Conservation (phyloP, 2,797 vertebrate genomes). For the Zenarchopterus dispar region DNA sequence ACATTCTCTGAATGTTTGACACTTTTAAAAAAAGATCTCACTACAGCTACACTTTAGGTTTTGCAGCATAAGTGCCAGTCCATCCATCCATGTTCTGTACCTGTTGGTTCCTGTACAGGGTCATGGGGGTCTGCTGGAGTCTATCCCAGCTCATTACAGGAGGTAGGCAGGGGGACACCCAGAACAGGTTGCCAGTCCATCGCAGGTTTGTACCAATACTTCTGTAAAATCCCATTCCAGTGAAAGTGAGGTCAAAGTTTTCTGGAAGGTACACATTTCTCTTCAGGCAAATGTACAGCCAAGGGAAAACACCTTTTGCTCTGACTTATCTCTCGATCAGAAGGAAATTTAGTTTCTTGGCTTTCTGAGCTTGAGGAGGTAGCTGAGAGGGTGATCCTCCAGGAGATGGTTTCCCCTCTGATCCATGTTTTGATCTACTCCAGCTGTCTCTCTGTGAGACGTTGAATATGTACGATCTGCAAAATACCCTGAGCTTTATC, state of each 20-base stretch:
- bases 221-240: background rate
- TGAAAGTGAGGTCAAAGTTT: conserved; percentile 19
- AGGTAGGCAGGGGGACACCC: too few species aligned
- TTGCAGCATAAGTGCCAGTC: too few species aligned
- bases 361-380: conserved; percentile 29
- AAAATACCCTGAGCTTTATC: too few species aligned
- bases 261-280: conserved; percentile 12
- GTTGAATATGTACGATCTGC: background rate
- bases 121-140: too few species aligned
- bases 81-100: too few species aligned
- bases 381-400: conserved; percentile 35
- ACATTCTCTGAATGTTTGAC: too few species aligned
- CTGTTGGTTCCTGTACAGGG: too few species aligned
- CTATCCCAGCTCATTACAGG: too few species aligned
- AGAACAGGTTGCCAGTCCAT: too few species aligned
- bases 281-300: background rate
- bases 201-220: too few species aligned
- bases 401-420: conserved; percentile 31
- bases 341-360: conserved; percentile 46
- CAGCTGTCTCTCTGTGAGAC: conserved; percentile 1
- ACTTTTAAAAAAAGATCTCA: too few species aligned
- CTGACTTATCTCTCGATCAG: conserved; percentile 38
- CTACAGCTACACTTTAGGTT: too few species aligned
- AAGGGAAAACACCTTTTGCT: background rate
- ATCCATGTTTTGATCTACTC: conserved; percentile 40